A percentile compares a stretch with the other conserved stretches of the same genome.
These are phyloP conservation scores for Euwallacea fornicatus DNA, from an alignment of 1,140 invertebrate genomes.

Conservation along the genomic window DNA sequence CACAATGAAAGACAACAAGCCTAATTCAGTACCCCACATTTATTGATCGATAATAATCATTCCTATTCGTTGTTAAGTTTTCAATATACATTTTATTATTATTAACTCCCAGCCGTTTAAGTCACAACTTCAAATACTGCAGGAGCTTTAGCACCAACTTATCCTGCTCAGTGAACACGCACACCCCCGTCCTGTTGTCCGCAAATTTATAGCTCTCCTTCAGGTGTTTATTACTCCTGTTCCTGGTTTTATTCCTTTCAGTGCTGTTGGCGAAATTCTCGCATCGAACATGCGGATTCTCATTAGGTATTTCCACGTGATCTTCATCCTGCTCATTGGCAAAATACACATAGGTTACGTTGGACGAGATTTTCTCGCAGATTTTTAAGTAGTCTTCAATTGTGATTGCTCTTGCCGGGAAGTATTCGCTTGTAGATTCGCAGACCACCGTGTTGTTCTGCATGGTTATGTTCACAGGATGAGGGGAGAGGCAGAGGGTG, in stretches of 20 bases:
- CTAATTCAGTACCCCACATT: conserved; percentile 33
- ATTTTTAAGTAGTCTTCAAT: conserved; percentile 33
- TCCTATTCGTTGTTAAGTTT: conserved; percentile 28
- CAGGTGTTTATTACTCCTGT: not conserved
- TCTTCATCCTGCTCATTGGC: conserved; percentile 26
- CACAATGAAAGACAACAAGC: conserved; percentile 46
- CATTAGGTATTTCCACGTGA: conserved; percentile 34
- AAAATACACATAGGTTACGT: conserved; percentile 29
- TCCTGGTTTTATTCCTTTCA: not conserved
- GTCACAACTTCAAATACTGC: conserved; percentile 22
- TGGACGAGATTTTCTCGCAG: conserved; percentile 25
- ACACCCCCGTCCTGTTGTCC: conserved; percentile 28
- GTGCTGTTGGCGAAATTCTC: conserved; percentile 13
- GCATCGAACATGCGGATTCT: conserved; percentile 26
- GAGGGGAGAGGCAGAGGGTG: conserved; percentile 33
- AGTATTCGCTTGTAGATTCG: conserved; percentile 18
- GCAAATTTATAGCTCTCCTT: conserved; percentile 20
- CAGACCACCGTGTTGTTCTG: conserved; percentile 26
- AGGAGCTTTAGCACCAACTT: conserved; percentile 25
- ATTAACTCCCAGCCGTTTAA: too few relatives aligned
- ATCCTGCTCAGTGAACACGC: conserved; percentile 35
- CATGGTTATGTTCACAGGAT: conserved; percentile 23
- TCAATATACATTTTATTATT: conserved; percentile 18
- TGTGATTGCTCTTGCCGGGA: conserved; percentile 18
- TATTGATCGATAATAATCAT: conserved; percentile 18